Evolutionary conservation across 2,888 invertebrate genomes (phyloP).

Genomic region (Teleiodes luculella): DNA sequence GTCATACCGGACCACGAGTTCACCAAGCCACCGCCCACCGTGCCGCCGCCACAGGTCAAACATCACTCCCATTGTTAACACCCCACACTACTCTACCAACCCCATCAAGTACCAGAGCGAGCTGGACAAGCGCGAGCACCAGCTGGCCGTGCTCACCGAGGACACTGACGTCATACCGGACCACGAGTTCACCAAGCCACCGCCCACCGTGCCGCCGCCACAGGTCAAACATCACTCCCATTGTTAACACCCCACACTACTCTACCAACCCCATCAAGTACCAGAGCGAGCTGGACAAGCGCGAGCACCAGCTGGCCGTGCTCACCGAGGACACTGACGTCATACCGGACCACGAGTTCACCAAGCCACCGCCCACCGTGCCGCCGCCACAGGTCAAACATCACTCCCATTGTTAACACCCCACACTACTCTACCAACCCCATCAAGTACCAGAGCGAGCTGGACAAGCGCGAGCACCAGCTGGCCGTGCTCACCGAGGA

Average conservation of each 20-base stretch:
- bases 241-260: no score
- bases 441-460: constrained; percentile 96
- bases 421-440: no score
- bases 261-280: constrained; percentile 98
- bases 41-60: no score
- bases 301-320: constrained; percentile 92
- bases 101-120: constrained; percentile 98
- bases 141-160: constrained; percentile 92
- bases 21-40: constrained; percentile 12
- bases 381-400: no score
- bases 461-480: constrained; percentile 94
- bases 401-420: no score
- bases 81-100: no score
- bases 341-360: constrained; percentile 31
- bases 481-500: constrained; percentile 93
- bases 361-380: constrained; percentile 13
- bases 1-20: constrained; percentile 36
- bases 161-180: constrained; percentile 80
- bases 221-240: no score
- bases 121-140: constrained; percentile 93
- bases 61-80: no score
- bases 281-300: constrained; percentile 95
- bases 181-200: constrained; percentile 17
- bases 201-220: no score
- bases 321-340: constrained; percentile 89